A percentile compares a stretch with the other conserved stretches of the same genome.
phyloP scores from a whole-genome alignment of 2,113 vertebrate species.

The Vidua chalybeata region DNA sequence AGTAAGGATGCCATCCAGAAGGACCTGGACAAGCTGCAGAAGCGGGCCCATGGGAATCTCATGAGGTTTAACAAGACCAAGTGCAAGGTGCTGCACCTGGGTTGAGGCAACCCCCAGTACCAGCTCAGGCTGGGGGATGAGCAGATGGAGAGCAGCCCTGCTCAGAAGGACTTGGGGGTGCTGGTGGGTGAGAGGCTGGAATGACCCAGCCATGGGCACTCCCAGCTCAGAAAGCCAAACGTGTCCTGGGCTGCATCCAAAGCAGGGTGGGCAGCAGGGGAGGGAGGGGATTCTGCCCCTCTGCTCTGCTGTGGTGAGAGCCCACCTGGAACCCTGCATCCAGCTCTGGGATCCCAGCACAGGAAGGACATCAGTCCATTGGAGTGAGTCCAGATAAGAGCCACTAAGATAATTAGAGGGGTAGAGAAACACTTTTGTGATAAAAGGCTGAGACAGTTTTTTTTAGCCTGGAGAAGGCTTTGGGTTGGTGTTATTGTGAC shows the following conservation, averaged over 20 bases:
- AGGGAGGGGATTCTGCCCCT: neutral
- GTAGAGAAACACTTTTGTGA: neutral
- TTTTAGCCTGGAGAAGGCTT: neutral
- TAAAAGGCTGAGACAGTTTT: neutral
- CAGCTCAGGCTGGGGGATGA: neutral
- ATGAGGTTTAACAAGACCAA: neutral
- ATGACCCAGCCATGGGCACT: neutral
- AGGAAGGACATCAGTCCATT: fast-evolving
- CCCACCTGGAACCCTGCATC: neutral
- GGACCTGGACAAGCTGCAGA: neutral
- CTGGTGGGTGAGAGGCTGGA: neutral
- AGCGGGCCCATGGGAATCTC: neutral
- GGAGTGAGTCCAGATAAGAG: neutral
- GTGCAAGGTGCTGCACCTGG: neutral
- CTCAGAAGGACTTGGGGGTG: fast-evolving
- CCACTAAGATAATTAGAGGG: neutral
- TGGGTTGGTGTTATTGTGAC: neutral
- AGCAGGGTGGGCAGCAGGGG: fast-evolving
- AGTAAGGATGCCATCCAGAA: neutral
- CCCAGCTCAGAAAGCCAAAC: neutral
- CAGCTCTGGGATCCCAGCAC: neutral
- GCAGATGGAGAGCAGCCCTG: neutral
- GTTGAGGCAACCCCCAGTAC: fast-evolving
- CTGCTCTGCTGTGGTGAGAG: neutral
- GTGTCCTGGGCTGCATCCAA: neutral